These are phyloP conservation scores for Phylloscopus trochiloides DNA, from an alignment of 2,113 vertebrate genomes.

Conservation along the genomic window DNA sequence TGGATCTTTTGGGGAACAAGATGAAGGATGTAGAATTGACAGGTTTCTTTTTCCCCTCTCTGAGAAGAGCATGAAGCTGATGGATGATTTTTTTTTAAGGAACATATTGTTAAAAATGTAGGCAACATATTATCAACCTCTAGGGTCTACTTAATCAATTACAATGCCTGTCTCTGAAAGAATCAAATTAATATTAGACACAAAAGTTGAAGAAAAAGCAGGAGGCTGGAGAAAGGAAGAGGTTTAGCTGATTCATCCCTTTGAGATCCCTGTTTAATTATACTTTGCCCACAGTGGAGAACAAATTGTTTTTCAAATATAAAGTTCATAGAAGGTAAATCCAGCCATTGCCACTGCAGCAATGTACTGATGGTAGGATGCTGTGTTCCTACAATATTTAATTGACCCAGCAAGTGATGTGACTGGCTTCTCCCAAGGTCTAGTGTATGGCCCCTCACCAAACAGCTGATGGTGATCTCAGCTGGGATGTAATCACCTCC, in stretches of 20 bases:
- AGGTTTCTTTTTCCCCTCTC: neutral
- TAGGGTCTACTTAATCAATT: neutral
- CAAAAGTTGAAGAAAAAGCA: neutral
- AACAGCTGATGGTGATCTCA: neutral
- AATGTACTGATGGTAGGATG: neutral
- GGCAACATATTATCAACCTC: neutral
- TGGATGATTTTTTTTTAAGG: neutral
- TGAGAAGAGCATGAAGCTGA: neutral
- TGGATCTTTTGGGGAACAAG: neutral
- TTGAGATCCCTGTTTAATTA: neutral
- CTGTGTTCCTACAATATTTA: neutral
- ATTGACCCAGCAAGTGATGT: neutral
- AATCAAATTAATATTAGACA: conserved; percentile 8
- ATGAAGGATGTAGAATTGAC: neutral
- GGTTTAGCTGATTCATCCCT: neutral
- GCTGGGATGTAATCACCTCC: neutral
- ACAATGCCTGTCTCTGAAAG: neutral
- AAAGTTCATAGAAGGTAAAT: neutral
- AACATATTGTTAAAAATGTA: neutral
- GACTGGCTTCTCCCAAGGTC: neutral
- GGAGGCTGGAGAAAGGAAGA: neutral
- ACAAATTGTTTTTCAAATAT: neutral
- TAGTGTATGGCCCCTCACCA: too few species aligned
- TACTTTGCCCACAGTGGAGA: neutral
- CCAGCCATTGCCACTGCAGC: neutral